Conservation (phyloP, 2,797 vertebrate species). For the Leontocebus nigricollis region DNA sequence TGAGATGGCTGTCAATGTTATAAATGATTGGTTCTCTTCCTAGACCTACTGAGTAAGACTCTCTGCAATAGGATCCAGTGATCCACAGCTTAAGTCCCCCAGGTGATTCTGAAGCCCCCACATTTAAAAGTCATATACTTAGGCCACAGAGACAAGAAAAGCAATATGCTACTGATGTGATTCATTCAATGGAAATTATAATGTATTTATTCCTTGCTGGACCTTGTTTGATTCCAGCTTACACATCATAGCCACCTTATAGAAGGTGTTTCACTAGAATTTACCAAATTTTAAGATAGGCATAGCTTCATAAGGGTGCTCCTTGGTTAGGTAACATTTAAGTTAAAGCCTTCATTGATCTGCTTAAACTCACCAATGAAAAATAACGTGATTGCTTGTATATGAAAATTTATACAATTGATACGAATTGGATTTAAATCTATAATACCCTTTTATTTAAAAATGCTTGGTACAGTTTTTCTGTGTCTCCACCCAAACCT, state of each 20-base stretch:
- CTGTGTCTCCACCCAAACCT: no score
- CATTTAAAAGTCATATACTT: neutral
- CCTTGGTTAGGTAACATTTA: neutral
- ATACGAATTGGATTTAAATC: neutral
- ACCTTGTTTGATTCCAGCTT: neutral
- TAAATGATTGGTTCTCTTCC: neutral
- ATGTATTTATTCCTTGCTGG: neutral
- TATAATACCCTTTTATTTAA: neutral
- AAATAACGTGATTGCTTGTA: neutral
- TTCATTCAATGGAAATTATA: neutral
- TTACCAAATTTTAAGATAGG: neutral
- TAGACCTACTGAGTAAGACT: neutral
- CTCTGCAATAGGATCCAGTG: neutral
- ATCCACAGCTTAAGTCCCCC: rapidly evolving
- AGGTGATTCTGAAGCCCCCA: no score
- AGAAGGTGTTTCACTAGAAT: neutral
- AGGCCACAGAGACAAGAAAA: neutral
- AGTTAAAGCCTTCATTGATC: neutral
- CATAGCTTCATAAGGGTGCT: neutral
- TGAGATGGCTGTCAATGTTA: neutral
- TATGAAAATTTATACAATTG: neutral
- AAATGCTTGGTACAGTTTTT: neutral
- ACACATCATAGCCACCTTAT: neutral
- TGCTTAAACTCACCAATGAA: neutral
- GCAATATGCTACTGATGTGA: neutral